A percentile compares a stretch with the other conserved stretches of the same genome.
Conservation (phyloP, 2,797 vertebrate species). For the Smutsia temminckii region DNA sequence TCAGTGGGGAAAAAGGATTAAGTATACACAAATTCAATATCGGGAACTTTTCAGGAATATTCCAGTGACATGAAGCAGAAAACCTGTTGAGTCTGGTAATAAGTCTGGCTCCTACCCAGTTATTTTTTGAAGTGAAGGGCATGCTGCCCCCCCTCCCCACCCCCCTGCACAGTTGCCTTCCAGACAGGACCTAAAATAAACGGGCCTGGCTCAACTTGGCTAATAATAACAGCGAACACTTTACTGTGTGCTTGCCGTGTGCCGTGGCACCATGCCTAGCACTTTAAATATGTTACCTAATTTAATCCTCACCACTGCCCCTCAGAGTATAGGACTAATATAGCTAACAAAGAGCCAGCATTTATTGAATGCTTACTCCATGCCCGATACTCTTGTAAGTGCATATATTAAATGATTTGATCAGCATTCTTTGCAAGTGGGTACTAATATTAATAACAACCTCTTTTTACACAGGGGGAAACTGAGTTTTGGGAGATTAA, state of each 20-base stretch:
- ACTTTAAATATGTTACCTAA: slow-evolving; percentile 56
- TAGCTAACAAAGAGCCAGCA: neutral
- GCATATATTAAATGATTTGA: neutral
- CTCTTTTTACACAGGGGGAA: neutral
- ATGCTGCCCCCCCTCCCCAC: too few species aligned
- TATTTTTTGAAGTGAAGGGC: slow-evolving; percentile 19
- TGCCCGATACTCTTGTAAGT: neutral
- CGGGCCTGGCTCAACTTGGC: slow-evolving; percentile 59
- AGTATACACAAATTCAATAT: neutral
- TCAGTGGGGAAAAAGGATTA: slow-evolving; percentile 26
- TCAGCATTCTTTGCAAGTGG: neutral
- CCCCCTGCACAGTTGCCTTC: slow-evolving; percentile 68
- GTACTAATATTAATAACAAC: neutral
- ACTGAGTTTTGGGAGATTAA: neutral
- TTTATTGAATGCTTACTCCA: neutral
- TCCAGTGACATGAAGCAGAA: slow-evolving; percentile 44
- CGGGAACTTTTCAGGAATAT: slow-evolving; percentile 64
- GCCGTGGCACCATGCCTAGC: slow-evolving; percentile 44
- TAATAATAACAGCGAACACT: slow-evolving; percentile 68
- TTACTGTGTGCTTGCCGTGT: slow-evolving; percentile 15
- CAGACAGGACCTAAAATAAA: slow-evolving; percentile 75
- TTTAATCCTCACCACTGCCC: slow-evolving; percentile 35
- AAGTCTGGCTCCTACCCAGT: slow-evolving; percentile 46
- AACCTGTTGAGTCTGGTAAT: slow-evolving; percentile 49
- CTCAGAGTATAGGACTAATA: neutral